These are phyloP conservation scores for Hetaerina americana DNA, from an alignment of 1,140 invertebrate genomes.

Conservation along the genomic window DNA sequence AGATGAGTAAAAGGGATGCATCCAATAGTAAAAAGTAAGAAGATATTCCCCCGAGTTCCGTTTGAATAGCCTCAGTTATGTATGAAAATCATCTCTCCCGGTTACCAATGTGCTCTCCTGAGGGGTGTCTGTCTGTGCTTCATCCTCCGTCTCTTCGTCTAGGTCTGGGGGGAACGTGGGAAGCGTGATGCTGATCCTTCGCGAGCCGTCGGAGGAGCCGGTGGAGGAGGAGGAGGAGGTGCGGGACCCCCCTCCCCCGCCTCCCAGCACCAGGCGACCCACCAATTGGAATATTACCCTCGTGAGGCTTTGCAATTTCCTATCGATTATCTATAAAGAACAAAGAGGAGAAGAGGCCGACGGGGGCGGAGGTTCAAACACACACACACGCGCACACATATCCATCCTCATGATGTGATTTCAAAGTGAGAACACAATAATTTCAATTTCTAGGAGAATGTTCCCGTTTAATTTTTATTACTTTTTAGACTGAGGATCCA, in stretches of 20 bases:
- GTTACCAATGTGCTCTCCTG: slow-evolving; percentile 14
- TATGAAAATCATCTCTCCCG: no score
- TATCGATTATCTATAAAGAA: slow-evolving; percentile 54
- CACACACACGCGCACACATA: not conserved
- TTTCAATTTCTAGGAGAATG: no score
- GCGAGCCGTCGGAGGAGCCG: slow-evolving; percentile 26
- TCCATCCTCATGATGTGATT: no score
- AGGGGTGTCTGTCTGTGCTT: slow-evolving; percentile 27
- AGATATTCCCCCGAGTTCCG: no score
- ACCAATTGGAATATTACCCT: slow-evolving; percentile 48
- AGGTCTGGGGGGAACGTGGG: slow-evolving; percentile 37
- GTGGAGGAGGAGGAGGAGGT: slow-evolving; percentile 13
- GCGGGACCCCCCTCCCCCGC: slow-evolving; percentile 28
- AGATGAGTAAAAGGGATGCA: no score
- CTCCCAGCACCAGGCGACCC: slow-evolving; percentile 37
- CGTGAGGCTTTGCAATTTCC: slow-evolving; percentile 56
- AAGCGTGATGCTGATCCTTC: slow-evolving; percentile 36
- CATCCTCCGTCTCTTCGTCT: slow-evolving; percentile 29
- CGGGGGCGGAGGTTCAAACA: no score
- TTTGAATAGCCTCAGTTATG: no score
- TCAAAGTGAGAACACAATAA: no score
- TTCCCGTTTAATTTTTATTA: no score
- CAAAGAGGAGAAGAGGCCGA: no score
- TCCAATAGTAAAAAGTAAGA: no score
- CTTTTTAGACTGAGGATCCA: no score